Evolutionary conservation across 2,113 vertebrate genomes (phyloP).

Genomic region (Picathartes gymnocephalus): DNA sequence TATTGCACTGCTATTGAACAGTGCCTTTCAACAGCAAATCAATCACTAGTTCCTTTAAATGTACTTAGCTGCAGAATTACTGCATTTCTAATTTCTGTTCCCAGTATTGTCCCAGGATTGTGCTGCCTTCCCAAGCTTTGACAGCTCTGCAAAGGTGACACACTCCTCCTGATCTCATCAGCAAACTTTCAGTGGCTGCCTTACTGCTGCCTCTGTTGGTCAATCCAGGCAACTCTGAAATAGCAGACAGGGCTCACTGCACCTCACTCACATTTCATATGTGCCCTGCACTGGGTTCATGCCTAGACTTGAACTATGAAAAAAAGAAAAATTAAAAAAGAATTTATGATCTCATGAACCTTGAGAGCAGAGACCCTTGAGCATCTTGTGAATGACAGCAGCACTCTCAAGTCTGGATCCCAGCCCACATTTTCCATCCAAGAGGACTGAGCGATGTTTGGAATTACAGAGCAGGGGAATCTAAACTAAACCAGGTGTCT

Average conservation of each 20-base stretch:
- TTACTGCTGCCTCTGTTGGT: background rate
- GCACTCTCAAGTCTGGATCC: slow-evolving; percentile 37
- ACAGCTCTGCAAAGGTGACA: background rate
- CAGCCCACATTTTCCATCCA: slow-evolving; percentile 44
- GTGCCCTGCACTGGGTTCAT: background rate
- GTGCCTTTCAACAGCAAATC: background rate
- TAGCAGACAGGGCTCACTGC: rapidly evolving
- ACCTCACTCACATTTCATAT: background rate
- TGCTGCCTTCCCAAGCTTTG: background rate
- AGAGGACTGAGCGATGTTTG: slow-evolving; percentile 52
- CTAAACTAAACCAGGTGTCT: slow-evolving; percentile 73
- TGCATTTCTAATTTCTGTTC: background rate
- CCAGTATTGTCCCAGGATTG: background rate
- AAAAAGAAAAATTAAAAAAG: slow-evolving; percentile 7
- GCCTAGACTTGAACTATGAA: background rate
- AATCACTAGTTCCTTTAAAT: background rate
- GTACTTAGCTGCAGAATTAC: background rate
- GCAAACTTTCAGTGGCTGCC: background rate
- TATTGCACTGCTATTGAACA: background rate
- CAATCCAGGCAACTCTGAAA: background rate
- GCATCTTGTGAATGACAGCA: slow-evolving; percentile 58
- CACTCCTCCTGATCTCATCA: background rate
- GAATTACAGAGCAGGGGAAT: slow-evolving; percentile 48
- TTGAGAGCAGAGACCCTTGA: slow-evolving; percentile 51
- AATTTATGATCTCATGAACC: slow-evolving; percentile 62